phyloP scores from a whole-genome alignment of 1,140 invertebrate species.

The Sesamia nonagrioides region DNA sequence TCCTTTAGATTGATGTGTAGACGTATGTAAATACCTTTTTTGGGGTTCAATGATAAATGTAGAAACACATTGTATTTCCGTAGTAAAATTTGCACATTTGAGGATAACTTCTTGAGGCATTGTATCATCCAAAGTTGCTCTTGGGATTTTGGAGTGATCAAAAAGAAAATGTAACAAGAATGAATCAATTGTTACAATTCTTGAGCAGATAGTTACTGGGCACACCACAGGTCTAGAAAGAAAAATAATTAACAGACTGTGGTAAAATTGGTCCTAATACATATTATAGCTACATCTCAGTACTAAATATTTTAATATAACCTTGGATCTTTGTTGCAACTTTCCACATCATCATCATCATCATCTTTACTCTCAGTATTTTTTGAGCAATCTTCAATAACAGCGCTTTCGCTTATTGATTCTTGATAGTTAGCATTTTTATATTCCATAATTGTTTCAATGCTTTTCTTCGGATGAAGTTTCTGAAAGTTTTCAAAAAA shows the following conservation, averaged over 20 bases:
- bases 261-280: no score
- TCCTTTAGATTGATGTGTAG: no score
- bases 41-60: constrained; percentile 21
- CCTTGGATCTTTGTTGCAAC: not conserved
- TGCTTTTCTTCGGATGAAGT: not conserved
- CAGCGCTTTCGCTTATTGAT: constrained; percentile 15
- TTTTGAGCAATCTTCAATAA: not conserved
- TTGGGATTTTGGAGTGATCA: constrained; percentile 59
- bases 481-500: not conserved
- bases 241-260: not conserved
- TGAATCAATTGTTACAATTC: constrained; percentile 56
- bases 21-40: no score
- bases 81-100: constrained; percentile 33
- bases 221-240: constrained; percentile 57
- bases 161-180: constrained; percentile 56
- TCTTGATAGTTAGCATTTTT: constrained; percentile 37
- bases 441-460: constrained; percentile 38
- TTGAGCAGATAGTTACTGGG: constrained; percentile 52
- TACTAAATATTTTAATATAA: not conserved
- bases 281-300: no score
- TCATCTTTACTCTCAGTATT: not conserved
- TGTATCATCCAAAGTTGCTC: constrained; percentile 7
- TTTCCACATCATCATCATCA: not conserved
- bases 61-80: constrained; percentile 47
- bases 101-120: constrained; percentile 41